phyloP scores from a whole-genome alignment of 2,888 invertebrate genomes.

The Netelia virgata region DNA sequence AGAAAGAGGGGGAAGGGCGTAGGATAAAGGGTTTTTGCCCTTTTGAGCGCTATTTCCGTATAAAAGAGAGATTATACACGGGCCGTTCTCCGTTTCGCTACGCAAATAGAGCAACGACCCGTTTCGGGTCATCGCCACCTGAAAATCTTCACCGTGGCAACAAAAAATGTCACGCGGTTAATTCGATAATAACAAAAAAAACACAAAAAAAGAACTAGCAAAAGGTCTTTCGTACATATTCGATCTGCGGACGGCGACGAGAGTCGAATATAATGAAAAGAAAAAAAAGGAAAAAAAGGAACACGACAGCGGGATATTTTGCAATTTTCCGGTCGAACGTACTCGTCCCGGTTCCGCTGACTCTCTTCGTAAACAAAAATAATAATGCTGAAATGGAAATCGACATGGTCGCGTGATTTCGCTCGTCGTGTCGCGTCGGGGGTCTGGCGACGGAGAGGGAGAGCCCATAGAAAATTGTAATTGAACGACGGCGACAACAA shows the following conservation, averaged over 20 bases:
- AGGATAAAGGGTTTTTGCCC: slow-evolving; percentile 18
- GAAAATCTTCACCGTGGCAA: not conserved
- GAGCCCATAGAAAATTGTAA: slow-evolving; percentile 13
- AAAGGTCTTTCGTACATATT: not conserved
- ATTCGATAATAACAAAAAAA: not conserved
- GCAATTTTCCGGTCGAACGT: slow-evolving; percentile 51
- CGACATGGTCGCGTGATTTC: slow-evolving; percentile 54
- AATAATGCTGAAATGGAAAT: slow-evolving; percentile 51
- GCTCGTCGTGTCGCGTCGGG: not conserved
- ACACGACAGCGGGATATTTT: slow-evolving; percentile 35
- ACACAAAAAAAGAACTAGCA: not conserved
- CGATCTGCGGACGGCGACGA: not conserved
- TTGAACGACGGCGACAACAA: slow-evolving; percentile 3
- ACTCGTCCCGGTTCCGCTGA: slow-evolving; percentile 30
- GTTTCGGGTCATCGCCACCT: slow-evolving; percentile 33
- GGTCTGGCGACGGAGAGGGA: not conserved
- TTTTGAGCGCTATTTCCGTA: not conserved
- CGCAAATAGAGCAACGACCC: slow-evolving; percentile 2
- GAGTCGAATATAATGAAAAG: not conserved
- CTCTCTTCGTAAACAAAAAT: slow-evolving; percentile 24
- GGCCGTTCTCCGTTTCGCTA: slow-evolving; percentile 18
- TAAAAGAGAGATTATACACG: slow-evolving; percentile 16
- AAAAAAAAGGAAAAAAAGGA: not conserved
- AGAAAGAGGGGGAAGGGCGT: not conserved
- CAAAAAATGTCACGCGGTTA: no score